Base-by-base conservation (phyloP, 2,888 invertebrate species). In the Torymus texanus region DNA sequence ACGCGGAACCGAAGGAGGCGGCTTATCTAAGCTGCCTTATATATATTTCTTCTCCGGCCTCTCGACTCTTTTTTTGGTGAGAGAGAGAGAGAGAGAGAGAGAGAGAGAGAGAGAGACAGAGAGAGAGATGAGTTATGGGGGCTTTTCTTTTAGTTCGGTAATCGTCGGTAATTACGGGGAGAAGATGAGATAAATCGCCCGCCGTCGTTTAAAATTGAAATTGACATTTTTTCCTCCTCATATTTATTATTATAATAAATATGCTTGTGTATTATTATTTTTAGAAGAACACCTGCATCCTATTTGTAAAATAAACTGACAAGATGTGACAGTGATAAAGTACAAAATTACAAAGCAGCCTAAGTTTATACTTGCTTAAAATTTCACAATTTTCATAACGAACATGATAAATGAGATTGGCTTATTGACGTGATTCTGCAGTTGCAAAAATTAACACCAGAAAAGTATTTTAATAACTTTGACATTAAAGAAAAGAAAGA, bases 141-240 rank as follows among this genome's bases (percentile, higher is more conserved):
- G 29, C 18, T 24, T 76, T 68, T 41, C 70, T 76, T 62, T 76
- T 53, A 53, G 68, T 67, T 53, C 13, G 68, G 68, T 76, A 76
- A 76, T 70, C 68, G 62, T 21, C 18, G 67, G 18, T 67, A 68
- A 76, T 76, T 76, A 76, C 55, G 41, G 18, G 55, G 29, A 55
- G 41, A n/a, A 14, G 13, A 12, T 11, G 58, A 21, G 63, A 75
- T 75, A 66, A 75, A 75, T 75, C 16, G 65, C 1, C 56, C 41
- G 14, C 56, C 66, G 14, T 13, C 51, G 13, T 16, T 56, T 67
- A 41, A 51, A 68, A 41, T 24, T 55, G 16, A 18, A 71, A 29
- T 50, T 50, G 24, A 53, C 41, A 41, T 41, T 41, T 41, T 41
- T 41, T 41, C n/a, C n/a, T n/a, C n/a, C 41, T 41, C 41, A 41